Base-by-base conservation (phyloP, 1,140 invertebrate species). In the Bilobella aurantiaca region DNA sequence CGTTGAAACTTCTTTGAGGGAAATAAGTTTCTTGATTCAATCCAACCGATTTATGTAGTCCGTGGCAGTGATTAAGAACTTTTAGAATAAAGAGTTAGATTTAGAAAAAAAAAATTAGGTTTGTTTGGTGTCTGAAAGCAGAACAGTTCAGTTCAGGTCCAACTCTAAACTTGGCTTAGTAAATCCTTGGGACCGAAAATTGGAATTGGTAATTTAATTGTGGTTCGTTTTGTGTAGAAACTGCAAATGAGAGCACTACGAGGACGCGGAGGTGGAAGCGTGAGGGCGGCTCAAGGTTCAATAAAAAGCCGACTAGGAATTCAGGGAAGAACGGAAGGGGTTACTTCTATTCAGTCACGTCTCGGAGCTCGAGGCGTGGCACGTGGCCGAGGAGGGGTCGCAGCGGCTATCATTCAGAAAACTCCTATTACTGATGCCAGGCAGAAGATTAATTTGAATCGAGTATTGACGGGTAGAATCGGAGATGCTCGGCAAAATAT, bases 381-480 rank as follows among this genome's bases (percentile, higher is more conserved):
- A n/a, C 32, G 18, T 42, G 23, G 32, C 12, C 58, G 29, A 29
- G 58, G 29, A 23, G 23, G 12, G 14, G 49, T 3, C 23, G 49
- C 21, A 16, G 21, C 49, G 5, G 25, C 12, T 53, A 5, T 23
- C 23, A 12, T 53, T 16, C 14, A 5, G 3, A 53, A 53, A 12
- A 12, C 12, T 5, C 49, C 49, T 5, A 53, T 59, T 25, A 59
- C 58, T n/a, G 59, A 62, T 28, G 59, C 59, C 30, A 30, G 59
- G 21, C 59, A 62, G 59, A 62, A 62, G 28, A 62, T 62, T 37
- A 62, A 62, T 23, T 27, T 62, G 5, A 31, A 37, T 28, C 31
- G 59, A 3, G 14, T 37, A 3, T n/a, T 30, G 3, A n/a, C 32
- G 2, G 59, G 59, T 5, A 34, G 59, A 23, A 62, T 62, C 12